Evolutionary conservation across 2,797 vertebrate species (phyloP).

Genomic region (Centroberyx gerrardi): DNA sequence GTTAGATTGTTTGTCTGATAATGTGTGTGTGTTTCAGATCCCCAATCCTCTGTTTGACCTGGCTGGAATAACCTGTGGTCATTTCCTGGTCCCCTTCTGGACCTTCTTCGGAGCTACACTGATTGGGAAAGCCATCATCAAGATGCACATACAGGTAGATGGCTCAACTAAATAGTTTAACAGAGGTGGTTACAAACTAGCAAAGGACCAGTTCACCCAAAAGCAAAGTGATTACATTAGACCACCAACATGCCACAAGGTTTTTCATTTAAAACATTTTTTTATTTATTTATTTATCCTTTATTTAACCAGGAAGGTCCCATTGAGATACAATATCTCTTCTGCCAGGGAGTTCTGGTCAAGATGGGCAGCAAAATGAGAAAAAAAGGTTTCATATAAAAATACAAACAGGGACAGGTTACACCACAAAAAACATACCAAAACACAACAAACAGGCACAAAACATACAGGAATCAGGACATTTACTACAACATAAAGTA

Average conservation of each 20-base stretch:
- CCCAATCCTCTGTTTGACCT: constrained; percentile 98
- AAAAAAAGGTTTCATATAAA: too few species aligned
- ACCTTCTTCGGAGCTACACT: constrained; percentile 99
- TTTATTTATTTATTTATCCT: too few species aligned
- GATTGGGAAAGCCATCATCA: constrained; percentile 98
- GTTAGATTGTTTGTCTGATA: not conserved
- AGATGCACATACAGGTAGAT: constrained; percentile 99
- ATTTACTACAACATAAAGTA: constrained; percentile 15
- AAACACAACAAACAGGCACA: too few species aligned
- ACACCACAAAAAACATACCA: too few species aligned
- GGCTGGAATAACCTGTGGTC: constrained; percentile 98
- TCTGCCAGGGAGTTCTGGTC: too few species aligned
- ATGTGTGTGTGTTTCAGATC: constrained; percentile 85
- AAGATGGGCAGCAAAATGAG: too few species aligned
- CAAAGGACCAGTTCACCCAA: not conserved
- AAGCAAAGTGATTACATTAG: not conserved
- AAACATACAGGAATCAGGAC: too few species aligned
- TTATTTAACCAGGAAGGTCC: too few species aligned
- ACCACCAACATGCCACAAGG: not conserved
- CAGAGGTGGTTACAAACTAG: constrained; percentile 1
- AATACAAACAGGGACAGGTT: too few species aligned
- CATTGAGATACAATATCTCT: too few species aligned
- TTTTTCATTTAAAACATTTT: constrained; percentile 8
- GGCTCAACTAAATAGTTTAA: not conserved
- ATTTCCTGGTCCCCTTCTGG: constrained; percentile 99